These are phyloP conservation scores for Etheostoma cragini DNA, from an alignment of 2,113 vertebrate genomes.

Conservation along the genomic window DNA sequence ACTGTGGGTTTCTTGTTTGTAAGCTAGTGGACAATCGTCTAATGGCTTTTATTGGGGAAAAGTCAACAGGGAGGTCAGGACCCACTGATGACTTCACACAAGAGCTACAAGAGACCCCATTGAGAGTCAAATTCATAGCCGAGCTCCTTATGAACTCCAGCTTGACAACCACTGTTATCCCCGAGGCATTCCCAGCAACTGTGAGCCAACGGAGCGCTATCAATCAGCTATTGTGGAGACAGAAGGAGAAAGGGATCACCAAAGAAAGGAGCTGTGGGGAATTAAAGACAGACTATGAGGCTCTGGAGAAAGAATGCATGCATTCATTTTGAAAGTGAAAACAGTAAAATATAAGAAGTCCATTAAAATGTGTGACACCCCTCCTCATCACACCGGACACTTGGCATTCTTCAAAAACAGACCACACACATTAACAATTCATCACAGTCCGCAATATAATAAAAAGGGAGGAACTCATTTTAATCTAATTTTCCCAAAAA, in stretches of 20 bases:
- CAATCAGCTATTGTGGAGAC: constrained; percentile 65
- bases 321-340: constrained; percentile 72
- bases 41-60: constrained; percentile 71
- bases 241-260: constrained; percentile 32
- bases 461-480: constrained; percentile 42
- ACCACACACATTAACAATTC: constrained; percentile 68
- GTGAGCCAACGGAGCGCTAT: constrained; percentile 61
- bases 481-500: not conserved
- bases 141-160: constrained; percentile 64
- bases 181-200: constrained; percentile 65
- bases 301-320: constrained; percentile 56
- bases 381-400: constrained; percentile 17
- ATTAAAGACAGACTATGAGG: constrained; percentile 45
- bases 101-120: constrained; percentile 70
- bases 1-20: constrained; percentile 73
- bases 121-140: constrained; percentile 57
- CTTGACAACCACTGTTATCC: constrained; percentile 59
- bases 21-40: constrained; percentile 50
- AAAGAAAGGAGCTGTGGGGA: constrained; percentile 16
- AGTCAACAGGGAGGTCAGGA: constrained; percentile 77
- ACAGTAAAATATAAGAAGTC: constrained; percentile 53
- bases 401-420: constrained; percentile 56
- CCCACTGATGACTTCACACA: constrained; percentile 64
- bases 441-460: constrained; percentile 47
- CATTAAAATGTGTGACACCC: constrained; percentile 45